phyloP scores from a whole-genome alignment of 2,888 invertebrate species.

The Cryptocephalus moraei region DNA sequence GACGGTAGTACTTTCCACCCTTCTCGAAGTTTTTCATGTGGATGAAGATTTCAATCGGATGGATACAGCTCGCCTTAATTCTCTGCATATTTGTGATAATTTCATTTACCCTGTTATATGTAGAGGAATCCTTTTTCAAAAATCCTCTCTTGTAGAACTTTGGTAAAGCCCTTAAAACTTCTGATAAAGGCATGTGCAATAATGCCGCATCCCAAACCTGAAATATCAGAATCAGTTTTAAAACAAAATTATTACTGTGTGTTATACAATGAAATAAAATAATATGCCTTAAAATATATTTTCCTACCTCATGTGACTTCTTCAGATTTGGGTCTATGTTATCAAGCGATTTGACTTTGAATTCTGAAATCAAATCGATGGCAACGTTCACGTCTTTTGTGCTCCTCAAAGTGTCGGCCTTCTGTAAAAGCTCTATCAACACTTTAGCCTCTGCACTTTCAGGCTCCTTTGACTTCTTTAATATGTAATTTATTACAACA shows the following conservation, averaged over 20 bases:
- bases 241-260: no score
- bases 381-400: conserved; percentile 41
- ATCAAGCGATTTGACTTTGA: conserved; percentile 35
- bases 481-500: conserved; percentile 38
- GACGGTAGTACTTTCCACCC: conserved; percentile 46
- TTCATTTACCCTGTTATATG: conserved; percentile 44
- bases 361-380: conserved; percentile 39
- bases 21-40: conserved; percentile 50
- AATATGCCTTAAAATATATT: no score
- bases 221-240: conserved; percentile 7
- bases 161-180: conserved; percentile 45
- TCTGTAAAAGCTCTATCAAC: conserved; percentile 39
- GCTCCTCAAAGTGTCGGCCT: conserved; percentile 40
- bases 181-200: conserved; percentile 43
- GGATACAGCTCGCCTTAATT: conserved; percentile 35
- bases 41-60: conserved; percentile 49
- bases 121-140: conserved; percentile 42
- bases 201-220: conserved; percentile 56
- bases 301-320: neutral
- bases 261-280: neutral
- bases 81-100: conserved; percentile 42
- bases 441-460: conserved; percentile 29
- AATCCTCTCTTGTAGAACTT: conserved; percentile 54
- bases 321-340: neutral
- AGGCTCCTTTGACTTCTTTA: conserved; percentile 41